phyloP scores from a whole-genome alignment of 2,113 vertebrate genomes.

The Leptocoma aspasia region DNA sequence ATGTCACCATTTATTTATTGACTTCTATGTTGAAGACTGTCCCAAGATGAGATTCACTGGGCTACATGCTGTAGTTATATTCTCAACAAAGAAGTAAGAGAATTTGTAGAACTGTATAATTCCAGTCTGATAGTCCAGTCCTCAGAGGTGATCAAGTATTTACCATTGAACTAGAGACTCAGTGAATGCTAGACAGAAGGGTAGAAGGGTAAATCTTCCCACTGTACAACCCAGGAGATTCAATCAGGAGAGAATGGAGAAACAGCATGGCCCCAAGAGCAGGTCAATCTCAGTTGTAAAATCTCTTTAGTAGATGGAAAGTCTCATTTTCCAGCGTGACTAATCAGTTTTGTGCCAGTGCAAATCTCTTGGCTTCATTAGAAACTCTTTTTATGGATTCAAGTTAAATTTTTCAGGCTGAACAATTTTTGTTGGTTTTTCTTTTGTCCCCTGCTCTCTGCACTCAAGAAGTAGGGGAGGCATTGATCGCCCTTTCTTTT shows the following conservation, averaged over 20 bases:
- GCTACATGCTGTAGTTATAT: background rate
- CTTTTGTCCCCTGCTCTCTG: background rate
- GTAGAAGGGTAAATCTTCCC: background rate
- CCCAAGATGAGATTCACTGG: background rate
- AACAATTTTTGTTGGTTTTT: background rate
- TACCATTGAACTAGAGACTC: background rate
- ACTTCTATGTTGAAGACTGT: background rate
- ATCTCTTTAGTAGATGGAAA: background rate
- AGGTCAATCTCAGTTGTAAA: background rate
- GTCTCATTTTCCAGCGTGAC: slow-evolving; percentile 7
- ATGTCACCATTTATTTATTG: background rate
- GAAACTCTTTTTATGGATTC: background rate
- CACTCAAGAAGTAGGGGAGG: background rate
- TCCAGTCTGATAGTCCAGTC: background rate
- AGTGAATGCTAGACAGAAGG: background rate
- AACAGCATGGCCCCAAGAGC: background rate
- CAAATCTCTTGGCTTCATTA: background rate
- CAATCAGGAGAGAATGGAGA: background rate
- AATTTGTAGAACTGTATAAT: background rate
- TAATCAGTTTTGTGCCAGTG: background rate
- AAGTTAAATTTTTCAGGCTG: background rate
- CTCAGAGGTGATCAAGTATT: background rate
- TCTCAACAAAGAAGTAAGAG: background rate
- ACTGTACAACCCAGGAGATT: background rate
- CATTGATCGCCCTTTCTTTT: background rate